Conservation (phyloP, 2,888 invertebrate species). For the Anodontia alba region DNA sequence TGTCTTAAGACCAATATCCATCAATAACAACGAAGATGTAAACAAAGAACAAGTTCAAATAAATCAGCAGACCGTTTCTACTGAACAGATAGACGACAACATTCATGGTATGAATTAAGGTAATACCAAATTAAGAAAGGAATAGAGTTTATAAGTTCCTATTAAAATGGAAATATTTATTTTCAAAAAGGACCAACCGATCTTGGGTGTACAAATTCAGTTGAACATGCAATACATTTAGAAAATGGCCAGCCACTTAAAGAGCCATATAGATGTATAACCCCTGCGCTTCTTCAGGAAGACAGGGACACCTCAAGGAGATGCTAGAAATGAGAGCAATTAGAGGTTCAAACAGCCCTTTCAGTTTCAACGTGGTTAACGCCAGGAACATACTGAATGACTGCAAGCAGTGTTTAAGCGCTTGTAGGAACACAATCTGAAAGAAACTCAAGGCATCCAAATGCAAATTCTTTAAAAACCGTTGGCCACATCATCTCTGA, state of each 20-base stretch:
- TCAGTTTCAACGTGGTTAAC: not conserved
- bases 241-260: not conserved
- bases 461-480: too few species aligned
- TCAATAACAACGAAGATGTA: not conserved
- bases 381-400: too few species aligned
- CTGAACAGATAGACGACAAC: not conserved
- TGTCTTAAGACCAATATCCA: not conserved
- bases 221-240: not conserved
- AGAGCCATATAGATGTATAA: not conserved
- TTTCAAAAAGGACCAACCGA: conserved; percentile 7
- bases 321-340: conserved; percentile 1
- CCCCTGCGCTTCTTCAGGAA: not conserved
- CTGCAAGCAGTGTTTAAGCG: not conserved
- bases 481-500: too few species aligned
- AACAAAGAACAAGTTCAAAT: not conserved
- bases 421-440: too few species aligned
- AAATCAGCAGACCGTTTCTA: not conserved
- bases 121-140: not conserved
- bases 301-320: not conserved
- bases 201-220: not conserved
- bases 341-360: not conserved
- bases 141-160: not conserved
- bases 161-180: not conserved
- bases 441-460: too few species aligned
- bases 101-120: not conserved